A percentile compares a stretch with the other conserved stretches of the same genome.
phyloP scores from a whole-genome alignment of 2,888 invertebrate species.

The Plagiodera versicolora region DNA sequence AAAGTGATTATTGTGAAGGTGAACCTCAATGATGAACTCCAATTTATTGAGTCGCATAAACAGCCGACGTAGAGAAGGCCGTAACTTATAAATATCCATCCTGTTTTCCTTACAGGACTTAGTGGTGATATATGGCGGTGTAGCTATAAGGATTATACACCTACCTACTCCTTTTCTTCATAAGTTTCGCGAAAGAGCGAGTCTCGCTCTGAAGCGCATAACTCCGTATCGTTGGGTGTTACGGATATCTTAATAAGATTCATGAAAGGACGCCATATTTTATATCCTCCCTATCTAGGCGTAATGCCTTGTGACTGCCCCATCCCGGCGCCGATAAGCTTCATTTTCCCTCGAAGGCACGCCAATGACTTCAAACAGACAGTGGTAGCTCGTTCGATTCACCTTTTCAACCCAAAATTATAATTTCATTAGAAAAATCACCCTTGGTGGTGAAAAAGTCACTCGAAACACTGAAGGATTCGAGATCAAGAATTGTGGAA shows the following conservation, averaged over 20 bases:
- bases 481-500: too few relatives aligned
- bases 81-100: constrained; percentile 58
- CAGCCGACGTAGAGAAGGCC: constrained; percentile 52
- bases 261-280: constrained; percentile 83
- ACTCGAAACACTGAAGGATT: too few relatives aligned
- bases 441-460: too few relatives aligned
- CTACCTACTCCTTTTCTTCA: constrained; percentile 59
- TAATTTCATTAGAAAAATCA: too few relatives aligned
- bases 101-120: constrained; percentile 58
- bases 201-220: constrained; percentile 45
- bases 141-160: constrained; percentile 59
- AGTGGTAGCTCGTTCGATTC: background rate
- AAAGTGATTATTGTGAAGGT: constrained; percentile 23
- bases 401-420: too few relatives aligned
- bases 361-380: constrained; percentile 32
- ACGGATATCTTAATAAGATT: constrained; percentile 81
- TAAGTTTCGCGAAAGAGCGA: constrained; percentile 53
- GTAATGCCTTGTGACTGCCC: constrained; percentile 51
- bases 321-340: constrained; percentile 48
- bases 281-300: constrained; percentile 64
- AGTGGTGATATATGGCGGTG: constrained; percentile 57
- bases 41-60: constrained; percentile 57
- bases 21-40: constrained; percentile 53
- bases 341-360: constrained; percentile 29
- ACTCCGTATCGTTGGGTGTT: constrained; percentile 59